These are phyloP conservation scores for Nephrocerus scutellatus DNA, from an alignment of 2,888 invertebrate genomes.

Conservation along the genomic window DNA sequence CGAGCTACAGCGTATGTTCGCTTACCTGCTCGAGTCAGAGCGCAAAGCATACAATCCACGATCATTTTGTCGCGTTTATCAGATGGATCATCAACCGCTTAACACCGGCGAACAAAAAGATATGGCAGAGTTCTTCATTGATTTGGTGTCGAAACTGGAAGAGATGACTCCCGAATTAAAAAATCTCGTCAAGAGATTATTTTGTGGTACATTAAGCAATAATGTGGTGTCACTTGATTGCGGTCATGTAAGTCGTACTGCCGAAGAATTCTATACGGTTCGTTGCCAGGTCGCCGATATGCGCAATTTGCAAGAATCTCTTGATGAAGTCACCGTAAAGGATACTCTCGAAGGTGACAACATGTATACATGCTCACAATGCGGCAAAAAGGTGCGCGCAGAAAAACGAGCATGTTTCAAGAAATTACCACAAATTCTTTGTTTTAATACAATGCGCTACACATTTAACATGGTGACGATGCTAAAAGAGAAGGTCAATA, in stretches of 20 bases:
- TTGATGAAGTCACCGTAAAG: conserved; percentile 95
- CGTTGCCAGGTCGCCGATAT: conserved; percentile 95
- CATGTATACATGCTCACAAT: conserved; percentile 95
- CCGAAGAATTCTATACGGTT: conserved; percentile 95
- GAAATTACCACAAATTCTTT: conserved; percentile 84
- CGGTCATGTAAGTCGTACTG: conserved; percentile 85
- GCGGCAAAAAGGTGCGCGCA: conserved; percentile 89
- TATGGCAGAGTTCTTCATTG: conserved; percentile 97
- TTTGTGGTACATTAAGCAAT: conserved; percentile 90
- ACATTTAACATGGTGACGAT: conserved; percentile 97
- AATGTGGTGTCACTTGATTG: conserved; percentile 95
- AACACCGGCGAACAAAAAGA: conserved; percentile 97
- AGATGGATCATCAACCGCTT: conserved; percentile 93
- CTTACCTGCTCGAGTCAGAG: conserved; percentile 88
- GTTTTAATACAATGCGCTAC: conserved; percentile 95
- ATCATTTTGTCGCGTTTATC: conserved; percentile 92
- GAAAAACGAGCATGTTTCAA: conserved; percentile 94
- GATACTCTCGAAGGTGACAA: conserved; percentile 95
- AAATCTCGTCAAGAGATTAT: conserved; percentile 79
- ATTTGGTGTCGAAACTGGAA: conserved; percentile 89
- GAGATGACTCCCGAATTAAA: conserved; percentile 91
- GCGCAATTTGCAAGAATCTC: conserved; percentile 88
- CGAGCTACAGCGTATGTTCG: conserved; percentile 92
- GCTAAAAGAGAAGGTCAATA: conserved; percentile 95
- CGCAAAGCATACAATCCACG: conserved; percentile 92